Conservation (phyloP, 2,797 vertebrate species). For the Typhlichthys subterraneus region DNA sequence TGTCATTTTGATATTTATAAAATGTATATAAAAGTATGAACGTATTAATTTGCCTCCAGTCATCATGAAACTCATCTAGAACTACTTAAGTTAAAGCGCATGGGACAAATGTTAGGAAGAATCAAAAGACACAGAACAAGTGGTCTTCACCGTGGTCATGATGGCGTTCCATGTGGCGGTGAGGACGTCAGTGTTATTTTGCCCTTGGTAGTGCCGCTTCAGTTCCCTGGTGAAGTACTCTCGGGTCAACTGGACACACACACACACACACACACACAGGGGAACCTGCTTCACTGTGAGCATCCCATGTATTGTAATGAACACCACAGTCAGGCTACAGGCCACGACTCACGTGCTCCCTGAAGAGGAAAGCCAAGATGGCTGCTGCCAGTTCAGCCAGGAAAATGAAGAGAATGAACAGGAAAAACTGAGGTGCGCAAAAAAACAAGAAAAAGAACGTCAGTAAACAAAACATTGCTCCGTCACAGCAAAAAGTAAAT, state of each 20-base stretch:
- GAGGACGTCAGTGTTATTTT: constrained; percentile 85
- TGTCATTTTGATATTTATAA: too few species aligned
- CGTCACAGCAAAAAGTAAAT: too few species aligned
- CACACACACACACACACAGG: neutral
- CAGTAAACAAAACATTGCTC: neutral
- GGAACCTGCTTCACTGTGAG: neutral
- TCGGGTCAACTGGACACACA: constrained; percentile 82
- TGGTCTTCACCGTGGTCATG: constrained; percentile 84
- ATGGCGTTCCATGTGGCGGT: constrained; percentile 91
- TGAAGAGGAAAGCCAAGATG: constrained; percentile 92
- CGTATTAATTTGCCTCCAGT: too few species aligned
- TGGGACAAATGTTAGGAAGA: too few species aligned
- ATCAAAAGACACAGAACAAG: neutral
- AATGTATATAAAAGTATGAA: too few species aligned
- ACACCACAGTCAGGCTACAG: neutral
- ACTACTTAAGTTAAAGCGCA: too few species aligned
- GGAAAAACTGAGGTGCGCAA: constrained; percentile 83
- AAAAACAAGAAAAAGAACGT: neutral
- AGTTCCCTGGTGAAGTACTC: constrained; percentile 91
- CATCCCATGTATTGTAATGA: neutral
- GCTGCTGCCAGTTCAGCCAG: constrained; percentile 90
- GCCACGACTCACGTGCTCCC: constrained; percentile 81
- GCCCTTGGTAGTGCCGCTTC: constrained; percentile 86
- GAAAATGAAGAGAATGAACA: constrained; percentile 94
- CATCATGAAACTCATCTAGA: too few species aligned